phyloP scores from a whole-genome alignment of 2,797 vertebrate genomes.

The Scolopax rusticola region DNA sequence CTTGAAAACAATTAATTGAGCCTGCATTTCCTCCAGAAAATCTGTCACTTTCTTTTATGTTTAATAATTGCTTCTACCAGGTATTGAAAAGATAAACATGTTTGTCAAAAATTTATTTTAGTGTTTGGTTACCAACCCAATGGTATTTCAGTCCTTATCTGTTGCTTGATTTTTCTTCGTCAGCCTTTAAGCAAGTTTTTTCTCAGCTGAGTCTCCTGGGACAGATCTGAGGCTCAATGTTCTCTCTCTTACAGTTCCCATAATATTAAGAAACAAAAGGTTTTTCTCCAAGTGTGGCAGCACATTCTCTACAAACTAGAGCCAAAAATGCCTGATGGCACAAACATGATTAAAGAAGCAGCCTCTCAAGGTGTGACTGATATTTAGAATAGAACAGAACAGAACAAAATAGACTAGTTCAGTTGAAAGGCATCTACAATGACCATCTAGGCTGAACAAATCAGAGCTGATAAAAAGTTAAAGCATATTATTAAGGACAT shows the following conservation, averaged over 20 bases:
- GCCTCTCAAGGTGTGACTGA: not conserved
- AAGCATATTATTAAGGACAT: not conserved
- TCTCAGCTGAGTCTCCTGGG: not conserved
- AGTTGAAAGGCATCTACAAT: not conserved
- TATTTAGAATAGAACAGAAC: not conserved
- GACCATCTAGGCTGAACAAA: not conserved
- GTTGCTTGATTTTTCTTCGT: not conserved
- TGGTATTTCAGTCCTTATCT: not conserved
- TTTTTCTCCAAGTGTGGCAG: not conserved
- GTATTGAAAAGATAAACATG: not conserved
- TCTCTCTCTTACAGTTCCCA: not conserved
- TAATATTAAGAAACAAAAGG: not conserved
- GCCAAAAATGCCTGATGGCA: not conserved
- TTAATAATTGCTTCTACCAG: not conserved
- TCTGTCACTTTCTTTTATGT: not conserved
- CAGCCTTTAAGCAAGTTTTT: not conserved
- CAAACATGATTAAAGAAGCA: not conserved
- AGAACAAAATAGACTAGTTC: not conserved
- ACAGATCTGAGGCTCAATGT: not conserved
- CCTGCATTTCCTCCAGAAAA: not conserved
- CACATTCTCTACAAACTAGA: not conserved
- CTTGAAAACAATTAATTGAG: not conserved
- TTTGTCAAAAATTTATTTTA: not conserved
- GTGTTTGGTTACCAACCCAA: not conserved
- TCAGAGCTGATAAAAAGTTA: not conserved